phyloP scores from a whole-genome alignment of 2,797 vertebrate species.

The Calcarius lapponicus region DNA sequence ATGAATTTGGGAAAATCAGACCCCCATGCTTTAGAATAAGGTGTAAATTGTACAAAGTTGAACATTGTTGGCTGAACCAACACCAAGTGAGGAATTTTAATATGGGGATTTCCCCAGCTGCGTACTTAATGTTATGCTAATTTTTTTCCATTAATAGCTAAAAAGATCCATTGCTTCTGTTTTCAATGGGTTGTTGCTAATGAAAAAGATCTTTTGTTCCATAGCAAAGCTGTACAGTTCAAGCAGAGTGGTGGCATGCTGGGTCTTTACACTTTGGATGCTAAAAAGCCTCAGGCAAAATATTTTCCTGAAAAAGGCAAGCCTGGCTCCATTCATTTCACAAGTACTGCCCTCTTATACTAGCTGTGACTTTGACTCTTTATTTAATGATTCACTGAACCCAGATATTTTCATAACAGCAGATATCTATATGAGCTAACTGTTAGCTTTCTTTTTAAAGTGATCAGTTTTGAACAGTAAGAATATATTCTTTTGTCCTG shows the following conservation, averaged over 20 bases:
- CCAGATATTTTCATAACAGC: constrained; percentile 11
- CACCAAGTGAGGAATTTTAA: constrained; percentile 19
- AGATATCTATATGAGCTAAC: neutral
- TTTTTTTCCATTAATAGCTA: constrained; percentile 13
- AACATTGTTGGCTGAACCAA: neutral
- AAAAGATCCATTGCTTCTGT: constrained; percentile 17
- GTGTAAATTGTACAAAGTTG: neutral
- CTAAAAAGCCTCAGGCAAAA: constrained; percentile 37
- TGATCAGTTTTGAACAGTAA: neutral
- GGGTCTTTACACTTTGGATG: neutral
- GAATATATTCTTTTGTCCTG: neutral
- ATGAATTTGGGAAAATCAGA: neutral
- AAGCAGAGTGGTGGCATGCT: constrained; percentile 15
- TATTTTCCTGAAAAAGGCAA: constrained; percentile 52
- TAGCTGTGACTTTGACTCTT: constrained; percentile 37
- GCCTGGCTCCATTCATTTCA: constrained; percentile 8
- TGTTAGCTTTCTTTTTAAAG: neutral
- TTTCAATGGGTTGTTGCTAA: neutral
- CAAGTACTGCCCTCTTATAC: neutral
- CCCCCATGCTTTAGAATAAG: neutral
- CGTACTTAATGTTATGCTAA: constrained; percentile 29
- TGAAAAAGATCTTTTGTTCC: constrained; percentile 45
- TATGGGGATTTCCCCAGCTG: constrained; percentile 18
- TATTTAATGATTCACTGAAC: constrained; percentile 24
- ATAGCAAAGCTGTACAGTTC: constrained; percentile 36